These are phyloP conservation scores for Gymnothorax javanicus DNA, from an alignment of 2,797 vertebrate genomes.

Conservation along the genomic window DNA sequence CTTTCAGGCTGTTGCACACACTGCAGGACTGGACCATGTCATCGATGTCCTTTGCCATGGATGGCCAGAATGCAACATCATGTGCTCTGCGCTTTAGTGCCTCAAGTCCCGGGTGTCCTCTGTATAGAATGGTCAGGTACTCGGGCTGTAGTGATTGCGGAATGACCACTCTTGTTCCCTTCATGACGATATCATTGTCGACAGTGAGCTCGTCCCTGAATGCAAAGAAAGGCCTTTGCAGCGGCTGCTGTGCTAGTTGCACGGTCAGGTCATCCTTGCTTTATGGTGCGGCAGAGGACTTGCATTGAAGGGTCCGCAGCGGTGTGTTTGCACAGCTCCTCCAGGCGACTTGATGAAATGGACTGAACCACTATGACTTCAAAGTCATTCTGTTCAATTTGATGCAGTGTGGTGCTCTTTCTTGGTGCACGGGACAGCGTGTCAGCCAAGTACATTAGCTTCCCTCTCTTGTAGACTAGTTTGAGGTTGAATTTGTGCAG, in stretches of 20 bases:
- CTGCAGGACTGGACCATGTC: background rate
- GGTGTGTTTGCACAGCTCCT: conserved; percentile 32
- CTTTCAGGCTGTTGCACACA: conserved; percentile 9
- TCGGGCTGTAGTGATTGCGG: conserved; percentile 19
- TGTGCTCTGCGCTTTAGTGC: too few relatives aligned
- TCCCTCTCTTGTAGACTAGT: conserved; percentile 2
- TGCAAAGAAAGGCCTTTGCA: conserved; percentile 15
- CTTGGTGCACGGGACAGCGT: conserved; percentile 3
- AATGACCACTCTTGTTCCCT: conserved; percentile 32
- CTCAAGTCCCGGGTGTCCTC: conserved; percentile 22
- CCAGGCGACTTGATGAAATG: conserved; percentile 5
- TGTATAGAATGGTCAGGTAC: conserved; percentile 28
- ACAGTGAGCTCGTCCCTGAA: conserved; percentile 28
- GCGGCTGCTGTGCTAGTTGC: background rate
- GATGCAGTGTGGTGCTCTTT: background rate
- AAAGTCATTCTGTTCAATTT: conserved; percentile 18
- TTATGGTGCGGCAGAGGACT: background rate
- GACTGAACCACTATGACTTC: conserved; percentile 38
- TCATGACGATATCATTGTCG: conserved; percentile 35
- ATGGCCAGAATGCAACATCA: too few relatives aligned
- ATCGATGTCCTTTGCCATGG: conserved; percentile 22
- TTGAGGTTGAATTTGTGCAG: background rate
- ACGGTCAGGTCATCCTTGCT: background rate
- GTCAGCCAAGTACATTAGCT: conserved; percentile 12
- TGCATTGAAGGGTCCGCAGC: background rate